These are phyloP conservation scores for Limnephilus marmoratus DNA, from an alignment of 2,888 invertebrate species.

Conservation along the genomic window DNA sequence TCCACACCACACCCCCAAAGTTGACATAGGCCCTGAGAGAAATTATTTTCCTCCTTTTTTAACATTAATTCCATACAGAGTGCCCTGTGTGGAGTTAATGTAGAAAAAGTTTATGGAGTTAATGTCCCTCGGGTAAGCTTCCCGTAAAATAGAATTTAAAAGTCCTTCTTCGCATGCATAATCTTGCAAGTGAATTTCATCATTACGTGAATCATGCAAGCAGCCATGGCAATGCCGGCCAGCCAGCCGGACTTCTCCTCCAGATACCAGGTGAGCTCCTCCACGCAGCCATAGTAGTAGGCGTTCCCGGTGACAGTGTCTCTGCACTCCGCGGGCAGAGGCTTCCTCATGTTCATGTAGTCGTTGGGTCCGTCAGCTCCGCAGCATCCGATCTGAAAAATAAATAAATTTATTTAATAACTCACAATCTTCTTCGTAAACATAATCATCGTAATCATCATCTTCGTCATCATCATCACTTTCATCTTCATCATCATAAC, in stretches of 20 bases:
- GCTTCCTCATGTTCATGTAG: slow-evolving; percentile 86
- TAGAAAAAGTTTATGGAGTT: too few species aligned
- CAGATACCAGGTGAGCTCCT: slow-evolving; percentile 92
- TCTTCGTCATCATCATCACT: background rate
- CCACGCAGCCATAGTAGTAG: slow-evolving; percentile 92
- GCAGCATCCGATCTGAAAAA: slow-evolving; percentile 88
- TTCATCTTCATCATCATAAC: too few species aligned
- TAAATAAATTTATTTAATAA: background rate
- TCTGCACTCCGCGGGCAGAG: slow-evolving; percentile 89
- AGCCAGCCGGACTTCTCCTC: slow-evolving; percentile 91
- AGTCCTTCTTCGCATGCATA: background rate
- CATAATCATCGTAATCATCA: background rate
- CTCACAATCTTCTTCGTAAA: background rate
- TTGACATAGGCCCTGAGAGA: too few species aligned
- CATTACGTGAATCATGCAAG: slow-evolving; percentile 89
- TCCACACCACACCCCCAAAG: too few species aligned
- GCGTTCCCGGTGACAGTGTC: slow-evolving; percentile 93
- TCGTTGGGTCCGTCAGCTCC: slow-evolving; percentile 92
- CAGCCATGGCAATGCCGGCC: slow-evolving; percentile 85
- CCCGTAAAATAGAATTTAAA: background rate
- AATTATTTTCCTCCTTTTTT: too few species aligned
- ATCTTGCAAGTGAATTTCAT: too few species aligned
- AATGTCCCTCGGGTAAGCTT: background rate
- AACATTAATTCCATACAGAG: too few species aligned
- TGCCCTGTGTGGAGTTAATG: too few species aligned